Percentiles rank a stretch among this genome's conserved stretches.
Conservation (phyloP, 2,797 vertebrate species). For the Synanceia verrucosa region DNA sequence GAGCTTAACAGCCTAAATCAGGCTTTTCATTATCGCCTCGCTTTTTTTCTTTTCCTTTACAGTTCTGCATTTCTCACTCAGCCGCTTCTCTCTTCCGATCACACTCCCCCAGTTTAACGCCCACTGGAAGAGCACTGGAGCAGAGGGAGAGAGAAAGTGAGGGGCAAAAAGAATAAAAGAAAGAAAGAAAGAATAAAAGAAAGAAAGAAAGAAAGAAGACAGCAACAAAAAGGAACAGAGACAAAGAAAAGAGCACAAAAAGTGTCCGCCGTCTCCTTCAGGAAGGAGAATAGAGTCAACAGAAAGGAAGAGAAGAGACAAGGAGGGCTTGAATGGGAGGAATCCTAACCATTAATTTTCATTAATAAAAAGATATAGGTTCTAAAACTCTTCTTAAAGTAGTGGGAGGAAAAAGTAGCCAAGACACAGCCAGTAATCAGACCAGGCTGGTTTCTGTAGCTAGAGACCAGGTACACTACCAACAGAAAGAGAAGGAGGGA, state of each 20-base stretch:
- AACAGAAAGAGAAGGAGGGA: conserved; percentile 3
- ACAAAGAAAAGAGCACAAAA: conserved; percentile 39
- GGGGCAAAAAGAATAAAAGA: conserved; percentile 9
- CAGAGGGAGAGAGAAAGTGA: conserved; percentile 54
- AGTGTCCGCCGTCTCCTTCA: conserved; percentile 39
- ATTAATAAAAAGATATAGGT: conserved; percentile 50
- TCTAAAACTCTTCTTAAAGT: conserved; percentile 45
- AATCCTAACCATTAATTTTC: conserved; percentile 58
- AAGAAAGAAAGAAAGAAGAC: conserved; percentile 33
- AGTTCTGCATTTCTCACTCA: conserved; percentile 81
- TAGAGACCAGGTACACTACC: conserved; percentile 12
- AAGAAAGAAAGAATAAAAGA: conserved; percentile 18
- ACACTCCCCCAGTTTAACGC: conserved; percentile 81
- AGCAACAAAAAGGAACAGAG: conserved; percentile 50
- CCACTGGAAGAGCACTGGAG: conserved; percentile 76
- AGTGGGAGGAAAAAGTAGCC: conserved; percentile 18
- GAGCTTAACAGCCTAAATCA: conserved; percentile 76
- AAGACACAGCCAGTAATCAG: conserved; percentile 7
- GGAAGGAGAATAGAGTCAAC: conserved; percentile 28
- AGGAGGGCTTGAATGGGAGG: conserved; percentile 33
- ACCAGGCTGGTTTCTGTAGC: conserved; percentile 27
- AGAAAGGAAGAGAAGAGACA: conserved; percentile 24
- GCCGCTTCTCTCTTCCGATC: conserved; percentile 78
- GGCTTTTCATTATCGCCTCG: conserved; percentile 80
- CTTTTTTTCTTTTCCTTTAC: conserved; percentile 62